These are phyloP conservation scores for Gisinianus flammeolus DNA, from an alignment of 2,888 invertebrate species.

Conservation along the genomic window DNA sequence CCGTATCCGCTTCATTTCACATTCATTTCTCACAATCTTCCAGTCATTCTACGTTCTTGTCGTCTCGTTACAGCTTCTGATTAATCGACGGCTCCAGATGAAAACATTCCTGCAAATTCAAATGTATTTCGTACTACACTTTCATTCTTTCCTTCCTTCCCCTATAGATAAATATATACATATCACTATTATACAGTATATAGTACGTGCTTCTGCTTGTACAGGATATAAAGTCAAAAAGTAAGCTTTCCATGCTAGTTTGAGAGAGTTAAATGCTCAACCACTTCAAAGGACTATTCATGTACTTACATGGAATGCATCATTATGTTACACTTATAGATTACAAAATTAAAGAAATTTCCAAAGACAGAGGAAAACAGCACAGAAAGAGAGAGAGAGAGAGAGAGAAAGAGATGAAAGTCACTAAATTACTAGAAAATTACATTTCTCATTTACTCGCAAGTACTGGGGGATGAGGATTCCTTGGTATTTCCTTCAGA, in stretches of 20 bases:
- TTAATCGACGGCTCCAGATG: slow-evolving; percentile 46
- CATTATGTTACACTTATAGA: no score
- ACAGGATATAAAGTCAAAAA: no score
- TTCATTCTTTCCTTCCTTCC: not conserved
- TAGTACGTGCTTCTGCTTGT: not conserved
- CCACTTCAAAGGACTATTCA: no score
- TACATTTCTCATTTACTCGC: slow-evolving; percentile 20
- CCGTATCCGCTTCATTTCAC: slow-evolving; percentile 30
- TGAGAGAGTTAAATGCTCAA: no score
- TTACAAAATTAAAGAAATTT: slow-evolving; percentile 14
- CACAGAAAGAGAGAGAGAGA: not conserved
- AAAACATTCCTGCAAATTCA: slow-evolving; percentile 41
- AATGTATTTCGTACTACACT: not conserved
- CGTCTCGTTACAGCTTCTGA: slow-evolving; percentile 42
- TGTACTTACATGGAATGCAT: no score
- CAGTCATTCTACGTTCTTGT: slow-evolving; percentile 29
- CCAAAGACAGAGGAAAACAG: not conserved
- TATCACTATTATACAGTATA: not conserved
- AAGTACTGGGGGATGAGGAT: not conserved
- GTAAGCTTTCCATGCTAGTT: no score
- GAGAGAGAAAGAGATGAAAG: not conserved
- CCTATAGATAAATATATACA: not conserved
- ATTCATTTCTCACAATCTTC: slow-evolving; percentile 33
- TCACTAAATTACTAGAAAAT: slow-evolving; percentile 25
- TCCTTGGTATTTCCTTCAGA: no score